Evolutionary conservation across 2,113 vertebrate species (phyloP).

Genomic region (Tupaia tana): DNA sequence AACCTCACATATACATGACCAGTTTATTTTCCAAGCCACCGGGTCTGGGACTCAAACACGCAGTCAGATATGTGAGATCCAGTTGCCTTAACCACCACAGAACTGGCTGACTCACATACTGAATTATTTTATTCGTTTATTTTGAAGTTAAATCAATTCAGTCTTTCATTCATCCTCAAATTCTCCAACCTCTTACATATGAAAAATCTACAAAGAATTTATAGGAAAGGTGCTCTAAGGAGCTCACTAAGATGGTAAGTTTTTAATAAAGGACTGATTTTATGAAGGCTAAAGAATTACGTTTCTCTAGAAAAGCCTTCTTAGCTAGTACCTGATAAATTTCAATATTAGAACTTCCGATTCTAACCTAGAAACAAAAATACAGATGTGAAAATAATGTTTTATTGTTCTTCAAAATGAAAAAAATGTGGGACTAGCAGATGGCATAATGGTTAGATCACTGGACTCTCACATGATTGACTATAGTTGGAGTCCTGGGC

Average conservation of each 20-base stretch:
- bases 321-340: not conserved
- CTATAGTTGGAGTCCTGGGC: no score
- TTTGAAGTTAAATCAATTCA: constrained; percentile 39
- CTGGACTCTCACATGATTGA: no score
- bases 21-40: no score
- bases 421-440: no score
- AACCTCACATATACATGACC: no score
- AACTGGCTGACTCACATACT: no score
- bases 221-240: not conserved
- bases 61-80: no score
- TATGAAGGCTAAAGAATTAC: not conserved
- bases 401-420: constrained; percentile 22
- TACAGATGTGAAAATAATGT: not conserved
- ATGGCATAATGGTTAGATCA: no score
- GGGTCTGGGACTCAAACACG: no score
- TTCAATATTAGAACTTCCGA: not conserved
- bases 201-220: not conserved
- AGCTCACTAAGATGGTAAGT: not conserved
- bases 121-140: not conserved
- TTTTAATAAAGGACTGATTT: not conserved
- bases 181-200: not conserved
- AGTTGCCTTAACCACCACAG: no score
- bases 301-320: not conserved
- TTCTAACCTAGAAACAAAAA: constrained; percentile 16
- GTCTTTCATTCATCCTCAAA: not conserved